A percentile compares a stretch with the other conserved stretches of the same genome.
These are phyloP conservation scores for Morpho achilles DNA, from an alignment of 2,888 invertebrate genomes.

Conservation along the genomic window DNA sequence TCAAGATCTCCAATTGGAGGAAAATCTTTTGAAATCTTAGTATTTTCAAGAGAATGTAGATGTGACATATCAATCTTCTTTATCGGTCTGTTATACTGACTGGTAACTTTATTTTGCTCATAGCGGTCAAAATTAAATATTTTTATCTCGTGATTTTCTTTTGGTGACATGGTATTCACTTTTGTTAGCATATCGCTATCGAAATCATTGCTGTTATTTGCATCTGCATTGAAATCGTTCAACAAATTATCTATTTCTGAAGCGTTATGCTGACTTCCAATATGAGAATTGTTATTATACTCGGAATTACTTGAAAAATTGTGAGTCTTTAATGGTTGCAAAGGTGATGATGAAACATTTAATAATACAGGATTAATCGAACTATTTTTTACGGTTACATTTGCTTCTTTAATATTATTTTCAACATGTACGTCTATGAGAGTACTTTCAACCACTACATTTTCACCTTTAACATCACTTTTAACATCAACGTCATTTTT, in stretches of 20 bases:
- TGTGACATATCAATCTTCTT: conserved; percentile 72
- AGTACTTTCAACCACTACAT: conserved; percentile 64
- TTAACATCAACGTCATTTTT: conserved; percentile 48
- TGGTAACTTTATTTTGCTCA: conserved; percentile 62
- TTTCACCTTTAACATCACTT: conserved; percentile 48
- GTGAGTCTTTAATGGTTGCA: conserved; percentile 71
- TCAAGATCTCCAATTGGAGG: conserved; percentile 51
- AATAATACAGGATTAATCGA: conserved; percentile 64
- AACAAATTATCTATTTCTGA: conserved; percentile 61
- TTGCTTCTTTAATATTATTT: conserved; percentile 60
- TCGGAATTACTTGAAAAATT: conserved; percentile 65
- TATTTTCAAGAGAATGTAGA: conserved; percentile 67
- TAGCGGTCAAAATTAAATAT: conserved; percentile 77
- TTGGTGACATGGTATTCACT: conserved; percentile 40
- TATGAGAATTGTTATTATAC: conserved; percentile 62
- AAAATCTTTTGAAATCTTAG: conserved; percentile 70
- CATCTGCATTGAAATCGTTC: conserved; percentile 55
- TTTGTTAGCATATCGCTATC: conserved; percentile 38
- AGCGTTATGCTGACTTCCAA: conserved; percentile 55
- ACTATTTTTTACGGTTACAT: conserved; percentile 43
- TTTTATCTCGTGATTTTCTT: conserved; percentile 62
- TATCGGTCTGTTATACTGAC: conserved; percentile 54
- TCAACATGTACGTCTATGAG: conserved; percentile 70
- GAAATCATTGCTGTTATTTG: conserved; percentile 44
- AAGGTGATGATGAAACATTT: conserved; percentile 69